Percentiles rank a stretch among this genome's conserved stretches.
Evolutionary conservation across 2,888 invertebrate genomes (phyloP).

Genomic region (Podotricha telesiphe): DNA sequence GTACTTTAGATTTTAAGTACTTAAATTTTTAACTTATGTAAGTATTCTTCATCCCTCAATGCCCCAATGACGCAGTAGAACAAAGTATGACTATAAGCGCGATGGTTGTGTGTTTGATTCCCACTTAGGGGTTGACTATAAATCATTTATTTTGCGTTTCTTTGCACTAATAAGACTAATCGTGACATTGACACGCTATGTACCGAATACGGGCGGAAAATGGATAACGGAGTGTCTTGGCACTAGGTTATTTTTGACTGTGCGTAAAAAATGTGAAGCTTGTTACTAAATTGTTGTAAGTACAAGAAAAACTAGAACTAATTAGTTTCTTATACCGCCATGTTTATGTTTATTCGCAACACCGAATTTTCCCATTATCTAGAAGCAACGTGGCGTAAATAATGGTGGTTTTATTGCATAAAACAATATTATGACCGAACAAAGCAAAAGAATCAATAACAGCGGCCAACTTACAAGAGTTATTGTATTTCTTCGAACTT

Average conservation of each 20-base stretch:
- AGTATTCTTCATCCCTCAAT: not conserved
- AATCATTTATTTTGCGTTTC: no score
- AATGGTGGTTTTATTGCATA: constrained; percentile 34
- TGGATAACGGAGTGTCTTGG: not conserved
- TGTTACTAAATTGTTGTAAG: no score
- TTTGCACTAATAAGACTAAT: not conserved
- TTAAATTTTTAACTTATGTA: not conserved
- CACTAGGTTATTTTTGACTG: not conserved
- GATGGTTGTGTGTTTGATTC: not conserved
- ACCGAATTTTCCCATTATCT: constrained; percentile 37
- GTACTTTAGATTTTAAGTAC: constrained; percentile 19
- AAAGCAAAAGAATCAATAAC: constrained; percentile 2
- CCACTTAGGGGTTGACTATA: no score
- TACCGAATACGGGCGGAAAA: not conserved
- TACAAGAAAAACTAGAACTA: not conserved
- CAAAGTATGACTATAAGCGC: not conserved
- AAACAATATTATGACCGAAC: constrained; percentile 30
- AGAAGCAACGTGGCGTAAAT: constrained; percentile 40
- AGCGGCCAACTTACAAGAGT: not conserved
- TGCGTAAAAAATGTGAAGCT: no score
- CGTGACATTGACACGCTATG: not conserved
- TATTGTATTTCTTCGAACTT: constrained; percentile 14
- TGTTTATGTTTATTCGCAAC: constrained; percentile 14
- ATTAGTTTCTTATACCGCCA: constrained; percentile 17
- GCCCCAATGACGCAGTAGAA: not conserved